Evolutionary conservation across 2,797 vertebrate genomes (phyloP).

Genomic region (Masticophis lateralis): DNA sequence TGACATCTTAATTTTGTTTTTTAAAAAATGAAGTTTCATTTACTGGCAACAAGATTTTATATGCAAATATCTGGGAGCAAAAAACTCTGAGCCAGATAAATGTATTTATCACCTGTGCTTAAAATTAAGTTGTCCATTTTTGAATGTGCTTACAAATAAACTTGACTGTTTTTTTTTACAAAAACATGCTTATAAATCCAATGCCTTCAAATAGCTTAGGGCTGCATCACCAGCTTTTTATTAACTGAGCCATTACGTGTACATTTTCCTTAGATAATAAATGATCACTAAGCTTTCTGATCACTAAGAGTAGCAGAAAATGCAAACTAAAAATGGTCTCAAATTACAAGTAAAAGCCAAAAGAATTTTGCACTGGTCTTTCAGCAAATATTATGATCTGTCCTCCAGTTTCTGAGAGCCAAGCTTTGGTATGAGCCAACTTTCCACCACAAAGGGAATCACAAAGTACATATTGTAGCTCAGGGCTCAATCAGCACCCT

Average conservation of each 20-base stretch:
- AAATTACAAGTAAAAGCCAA: neutral
- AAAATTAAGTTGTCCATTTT: constrained; percentile 2
- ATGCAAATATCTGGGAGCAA: neutral
- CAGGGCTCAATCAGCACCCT: neutral
- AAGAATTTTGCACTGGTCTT: neutral
- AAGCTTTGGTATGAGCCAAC: accelerated
- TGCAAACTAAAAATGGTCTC: neutral
- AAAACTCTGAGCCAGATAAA: neutral
- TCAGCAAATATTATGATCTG: neutral
- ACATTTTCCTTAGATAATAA: neutral
- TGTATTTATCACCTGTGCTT: neutral
- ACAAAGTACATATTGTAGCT: neutral
- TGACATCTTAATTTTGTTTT: neutral
- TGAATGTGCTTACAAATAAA: neutral
- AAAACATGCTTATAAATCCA: constrained; percentile 14
- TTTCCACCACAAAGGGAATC: neutral
- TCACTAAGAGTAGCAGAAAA: neutral
- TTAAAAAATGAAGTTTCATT: constrained; percentile 37
- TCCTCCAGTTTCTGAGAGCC: accelerated
- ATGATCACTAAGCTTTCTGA: neutral
- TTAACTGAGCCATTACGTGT: neutral
- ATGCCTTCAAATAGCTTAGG: neutral
- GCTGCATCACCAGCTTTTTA: neutral
- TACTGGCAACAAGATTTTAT: constrained; percentile 17
- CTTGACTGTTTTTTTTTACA: neutral